A percentile compares a stretch with the other conserved stretches of the same genome.
Conservation (phyloP, 2,113 vertebrate genomes). For the Herpailurus yagouaroundi region DNA sequence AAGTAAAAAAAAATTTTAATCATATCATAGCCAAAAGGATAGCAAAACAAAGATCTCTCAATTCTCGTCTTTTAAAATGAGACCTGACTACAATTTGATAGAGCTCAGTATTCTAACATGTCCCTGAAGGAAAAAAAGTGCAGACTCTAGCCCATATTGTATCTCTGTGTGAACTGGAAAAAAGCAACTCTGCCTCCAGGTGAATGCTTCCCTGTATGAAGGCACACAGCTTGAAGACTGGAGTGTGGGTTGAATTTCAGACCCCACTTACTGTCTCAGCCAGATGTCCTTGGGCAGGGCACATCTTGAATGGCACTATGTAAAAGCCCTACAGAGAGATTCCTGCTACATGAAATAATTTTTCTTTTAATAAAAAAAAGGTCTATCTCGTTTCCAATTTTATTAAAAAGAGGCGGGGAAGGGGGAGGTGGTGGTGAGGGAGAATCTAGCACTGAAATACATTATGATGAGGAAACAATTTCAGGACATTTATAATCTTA, state of each 20-base stretch:
- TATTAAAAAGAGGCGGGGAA: neutral
- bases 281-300: neutral
- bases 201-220: neutral
- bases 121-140: neutral
- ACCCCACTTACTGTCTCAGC: neutral
- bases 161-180: slow-evolving; percentile 14
- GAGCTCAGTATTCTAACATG: neutral
- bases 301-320: neutral
- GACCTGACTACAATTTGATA: neutral
- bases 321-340: neutral
- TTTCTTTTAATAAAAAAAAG: neutral
- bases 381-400: neutral
- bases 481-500: slow-evolving; percentile 26
- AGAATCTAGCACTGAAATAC: neutral
- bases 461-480: neutral
- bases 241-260: slow-evolving; percentile 2
- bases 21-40: neutral
- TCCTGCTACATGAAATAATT: neutral
- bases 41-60: slow-evolving; percentile 42
- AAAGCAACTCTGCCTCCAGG: neutral
- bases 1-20: neutral
- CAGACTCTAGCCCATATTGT: neutral
- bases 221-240: neutral
- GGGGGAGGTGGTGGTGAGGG: neutral
- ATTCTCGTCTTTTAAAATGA: slow-evolving; percentile 12